These are phyloP conservation scores for Drosophila oshimai DNA, from an alignment of 1,140 invertebrate species.

Conservation along the genomic window DNA sequence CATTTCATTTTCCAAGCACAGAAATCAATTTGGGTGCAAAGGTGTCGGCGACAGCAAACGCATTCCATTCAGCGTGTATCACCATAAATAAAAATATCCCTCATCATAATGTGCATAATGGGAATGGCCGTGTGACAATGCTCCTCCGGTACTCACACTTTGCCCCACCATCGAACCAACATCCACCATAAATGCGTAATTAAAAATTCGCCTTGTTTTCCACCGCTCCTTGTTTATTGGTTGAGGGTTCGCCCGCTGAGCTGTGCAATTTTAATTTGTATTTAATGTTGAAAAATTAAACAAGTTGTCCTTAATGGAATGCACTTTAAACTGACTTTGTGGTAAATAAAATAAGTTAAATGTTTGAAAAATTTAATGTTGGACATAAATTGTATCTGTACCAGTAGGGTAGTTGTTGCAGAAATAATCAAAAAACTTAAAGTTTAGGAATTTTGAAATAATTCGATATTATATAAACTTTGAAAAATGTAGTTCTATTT, in stretches of 20 bases:
- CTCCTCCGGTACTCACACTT: slow-evolving; percentile 4
- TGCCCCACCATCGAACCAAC: slow-evolving; percentile 51
- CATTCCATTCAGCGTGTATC: slow-evolving; percentile 5
- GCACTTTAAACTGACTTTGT: background rate
- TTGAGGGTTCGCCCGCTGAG: slow-evolving; percentile 8
- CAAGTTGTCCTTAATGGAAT: background rate
- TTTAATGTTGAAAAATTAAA: slow-evolving; percentile 33
- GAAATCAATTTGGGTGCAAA: slow-evolving; percentile 69
- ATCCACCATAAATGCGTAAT: slow-evolving; percentile 74
- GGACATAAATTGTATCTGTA: too few relatives aligned
- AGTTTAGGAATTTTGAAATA: too few relatives aligned
- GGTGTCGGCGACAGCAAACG: slow-evolving; percentile 52
- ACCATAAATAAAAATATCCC: background rate
- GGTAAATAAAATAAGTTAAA: background rate
- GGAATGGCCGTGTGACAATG: slow-evolving; percentile 20
- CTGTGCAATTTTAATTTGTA: slow-evolving; percentile 59
- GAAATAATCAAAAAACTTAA: too few relatives aligned
- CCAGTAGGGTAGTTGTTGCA: too few relatives aligned
- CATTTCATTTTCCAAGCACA: slow-evolving; percentile 46
- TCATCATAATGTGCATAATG: too few relatives aligned
- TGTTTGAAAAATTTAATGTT: too few relatives aligned
- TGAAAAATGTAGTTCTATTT: too few relatives aligned
- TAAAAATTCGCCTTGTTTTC: slow-evolving; percentile 53
- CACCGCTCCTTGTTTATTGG: background rate
- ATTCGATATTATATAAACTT: too few relatives aligned